phyloP scores from a whole-genome alignment of 2,797 vertebrate genomes.

The Lagocephalus sceleratus region DNA sequence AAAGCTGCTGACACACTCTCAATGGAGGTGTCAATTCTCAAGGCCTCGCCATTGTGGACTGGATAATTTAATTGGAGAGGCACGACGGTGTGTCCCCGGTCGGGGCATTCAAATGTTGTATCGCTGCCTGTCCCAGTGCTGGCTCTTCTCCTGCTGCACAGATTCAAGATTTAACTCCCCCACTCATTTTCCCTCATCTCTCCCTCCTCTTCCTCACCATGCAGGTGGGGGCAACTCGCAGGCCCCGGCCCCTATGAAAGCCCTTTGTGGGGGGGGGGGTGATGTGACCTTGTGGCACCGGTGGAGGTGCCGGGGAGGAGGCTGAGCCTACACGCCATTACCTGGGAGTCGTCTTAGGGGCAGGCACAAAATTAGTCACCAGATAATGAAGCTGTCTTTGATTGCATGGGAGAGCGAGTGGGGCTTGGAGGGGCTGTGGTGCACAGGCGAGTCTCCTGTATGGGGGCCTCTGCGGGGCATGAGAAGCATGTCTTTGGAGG shows the following conservation, averaged over 20 bases:
- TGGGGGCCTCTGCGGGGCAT: slow-evolving; percentile 58
- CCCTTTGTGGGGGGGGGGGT: slow-evolving; percentile 73
- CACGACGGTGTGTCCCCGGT: slow-evolving; percentile 75
- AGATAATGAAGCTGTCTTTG: slow-evolving; percentile 85
- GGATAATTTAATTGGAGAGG: slow-evolving; percentile 83
- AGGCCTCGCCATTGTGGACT: slow-evolving; percentile 75
- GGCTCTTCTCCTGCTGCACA: slow-evolving; percentile 68
- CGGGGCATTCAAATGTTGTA: slow-evolving; percentile 64
- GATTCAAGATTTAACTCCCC: slow-evolving; percentile 64
- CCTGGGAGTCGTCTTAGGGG: slow-evolving; percentile 76
- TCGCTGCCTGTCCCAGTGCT: slow-evolving; percentile 67
- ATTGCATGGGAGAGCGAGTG: slow-evolving; percentile 51
- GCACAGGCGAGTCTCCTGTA: slow-evolving; percentile 58
- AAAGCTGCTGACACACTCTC: slow-evolving; percentile 75
- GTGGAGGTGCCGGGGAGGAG: slow-evolving; percentile 58
- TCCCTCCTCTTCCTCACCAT: slow-evolving; percentile 30
- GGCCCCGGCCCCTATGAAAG: slow-evolving; percentile 69
- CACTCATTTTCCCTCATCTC: slow-evolving; percentile 15
- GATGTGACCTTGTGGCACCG: slow-evolving; percentile 67
- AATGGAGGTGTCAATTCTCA: slow-evolving; percentile 76
- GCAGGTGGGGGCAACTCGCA: slow-evolving; percentile 33
- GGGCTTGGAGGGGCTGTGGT: slow-evolving; percentile 35
- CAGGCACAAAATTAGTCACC: slow-evolving; percentile 77
- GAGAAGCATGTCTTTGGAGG: slow-evolving; percentile 73
- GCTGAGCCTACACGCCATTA: slow-evolving; percentile 73